Evolutionary conservation across 2,888 invertebrate species (phyloP).

Genomic region (Apeira syringaria): DNA sequence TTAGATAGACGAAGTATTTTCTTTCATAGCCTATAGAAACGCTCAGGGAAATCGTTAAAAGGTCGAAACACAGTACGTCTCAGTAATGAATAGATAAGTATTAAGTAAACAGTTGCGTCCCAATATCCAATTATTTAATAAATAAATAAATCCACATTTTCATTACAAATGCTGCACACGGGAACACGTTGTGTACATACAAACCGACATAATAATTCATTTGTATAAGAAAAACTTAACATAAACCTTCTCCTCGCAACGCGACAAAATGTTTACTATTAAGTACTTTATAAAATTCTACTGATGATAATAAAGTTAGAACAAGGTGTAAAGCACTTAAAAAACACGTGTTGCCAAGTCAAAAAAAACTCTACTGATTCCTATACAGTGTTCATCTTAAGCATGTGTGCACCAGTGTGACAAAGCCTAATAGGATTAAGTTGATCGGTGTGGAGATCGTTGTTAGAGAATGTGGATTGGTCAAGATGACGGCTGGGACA

Average conservation of each 20-base stretch:
- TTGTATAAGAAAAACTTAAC: conserved; percentile 5
- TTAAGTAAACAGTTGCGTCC: no score
- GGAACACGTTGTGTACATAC: neutral
- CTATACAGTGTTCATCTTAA: conserved; percentile 3
- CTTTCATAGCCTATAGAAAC: no score
- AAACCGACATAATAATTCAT: conserved; percentile 6
- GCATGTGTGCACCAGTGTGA: neutral
- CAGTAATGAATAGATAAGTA: no score
- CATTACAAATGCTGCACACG: neutral
- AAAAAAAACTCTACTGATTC: neutral
- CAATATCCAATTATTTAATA: no score
- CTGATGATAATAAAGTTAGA: no score
- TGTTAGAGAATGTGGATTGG: conserved; percentile 13
- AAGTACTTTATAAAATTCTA: no score
- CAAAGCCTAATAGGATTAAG: conserved; percentile 1
- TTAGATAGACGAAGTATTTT: no score
- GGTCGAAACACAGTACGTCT: no score
- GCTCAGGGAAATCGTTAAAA: no score
- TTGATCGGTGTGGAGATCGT: neutral
- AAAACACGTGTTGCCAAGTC: neutral
- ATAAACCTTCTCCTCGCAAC: neutral
- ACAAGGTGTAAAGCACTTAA: no score
- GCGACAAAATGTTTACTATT: neutral
- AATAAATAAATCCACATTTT: conserved; percentile 4
- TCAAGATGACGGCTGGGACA: conserved; percentile 32